phyloP scores from a whole-genome alignment of 1,140 invertebrate species.

The Drosophila kepulauana region DNA sequence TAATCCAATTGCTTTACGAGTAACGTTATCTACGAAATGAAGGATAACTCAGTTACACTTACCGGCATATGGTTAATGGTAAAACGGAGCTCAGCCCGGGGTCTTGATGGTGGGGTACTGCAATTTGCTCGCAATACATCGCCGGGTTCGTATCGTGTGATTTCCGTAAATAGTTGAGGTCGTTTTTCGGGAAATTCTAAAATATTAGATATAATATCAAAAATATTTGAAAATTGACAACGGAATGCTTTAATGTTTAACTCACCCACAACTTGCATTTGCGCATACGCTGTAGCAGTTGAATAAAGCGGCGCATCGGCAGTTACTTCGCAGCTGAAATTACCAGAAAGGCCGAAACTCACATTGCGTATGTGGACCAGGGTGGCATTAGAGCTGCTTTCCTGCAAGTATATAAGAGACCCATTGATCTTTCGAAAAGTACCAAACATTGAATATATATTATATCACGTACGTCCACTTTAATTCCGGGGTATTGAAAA shows the following conservation, averaged over 20 bases:
- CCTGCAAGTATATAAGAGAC: slow-evolving; percentile 85
- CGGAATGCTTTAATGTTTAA: neutral
- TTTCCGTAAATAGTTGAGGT: slow-evolving; percentile 88
- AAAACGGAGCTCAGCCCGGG: slow-evolving; percentile 89
- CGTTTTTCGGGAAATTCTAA: slow-evolving; percentile 87
- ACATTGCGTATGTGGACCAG: slow-evolving; percentile 90
- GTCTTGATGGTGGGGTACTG: slow-evolving; percentile 90
- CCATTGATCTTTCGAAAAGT: slow-evolving; percentile 15
- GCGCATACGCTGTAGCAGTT: slow-evolving; percentile 88
- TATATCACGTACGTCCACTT: slow-evolving; percentile 90
- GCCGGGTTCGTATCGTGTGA: slow-evolving; percentile 90
- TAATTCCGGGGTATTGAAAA: slow-evolving; percentile 89
- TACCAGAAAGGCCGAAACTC: slow-evolving; percentile 90
- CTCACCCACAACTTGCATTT: slow-evolving; percentile 92
- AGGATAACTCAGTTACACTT: slow-evolving; percentile 85
- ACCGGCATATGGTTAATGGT: slow-evolving; percentile 91
- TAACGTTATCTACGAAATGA: neutral
- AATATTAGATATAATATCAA: slow-evolving; percentile 54
- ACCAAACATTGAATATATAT: neutral
- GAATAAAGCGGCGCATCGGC: slow-evolving; percentile 91
- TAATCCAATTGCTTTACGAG: slow-evolving; percentile 5
- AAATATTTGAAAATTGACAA: neutral
- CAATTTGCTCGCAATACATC: slow-evolving; percentile 91
- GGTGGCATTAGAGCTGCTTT: slow-evolving; percentile 89
- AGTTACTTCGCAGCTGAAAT: slow-evolving; percentile 94